Percentiles rank a stretch among this genome's conserved stretches.
Conservation (phyloP, 2,888 invertebrate species). For the Labia minor region DNA sequence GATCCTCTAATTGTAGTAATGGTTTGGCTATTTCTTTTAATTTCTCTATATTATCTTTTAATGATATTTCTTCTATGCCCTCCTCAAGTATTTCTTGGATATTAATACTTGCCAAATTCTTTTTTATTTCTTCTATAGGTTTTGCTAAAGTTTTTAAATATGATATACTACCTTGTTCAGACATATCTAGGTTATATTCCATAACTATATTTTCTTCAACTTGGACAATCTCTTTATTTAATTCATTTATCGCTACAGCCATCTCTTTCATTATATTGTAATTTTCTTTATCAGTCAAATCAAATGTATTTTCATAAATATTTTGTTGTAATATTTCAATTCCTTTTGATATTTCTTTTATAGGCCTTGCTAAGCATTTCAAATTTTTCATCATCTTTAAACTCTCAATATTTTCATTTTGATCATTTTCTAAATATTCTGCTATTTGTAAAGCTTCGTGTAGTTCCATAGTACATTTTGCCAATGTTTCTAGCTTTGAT, state of each 20-base stretch:
- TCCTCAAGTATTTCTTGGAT: conserved; percentile 34
- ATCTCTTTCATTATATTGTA: not conserved
- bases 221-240: conserved; percentile 39
- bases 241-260: conserved; percentile 22
- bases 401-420: not conserved
- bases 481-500: conserved; percentile 1
- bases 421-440: not conserved
- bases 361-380: not conserved
- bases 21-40: conserved; percentile 34
- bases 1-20: conserved; percentile 37
- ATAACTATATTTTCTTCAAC: conserved; percentile 41
- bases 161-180: conserved; percentile 47
- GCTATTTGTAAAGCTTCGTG: not conserved
- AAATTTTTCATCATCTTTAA: not conserved
- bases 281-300: conserved; percentile 15
- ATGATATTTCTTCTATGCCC: conserved; percentile 26
- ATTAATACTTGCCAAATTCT: conserved; percentile 34
- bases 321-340: conserved; percentile 15
- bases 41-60: conserved; percentile 32
- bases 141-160: conserved; percentile 44
- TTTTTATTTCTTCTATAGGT: conserved; percentile 37
- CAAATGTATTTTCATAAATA: conserved; percentile 17
- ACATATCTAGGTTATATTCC: conserved; percentile 44
- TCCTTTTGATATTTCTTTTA: not conserved
- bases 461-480: not conserved